These are phyloP conservation scores for Tipula lateralis DNA, from an alignment of 2,888 invertebrate species.

Conservation along the genomic window DNA sequence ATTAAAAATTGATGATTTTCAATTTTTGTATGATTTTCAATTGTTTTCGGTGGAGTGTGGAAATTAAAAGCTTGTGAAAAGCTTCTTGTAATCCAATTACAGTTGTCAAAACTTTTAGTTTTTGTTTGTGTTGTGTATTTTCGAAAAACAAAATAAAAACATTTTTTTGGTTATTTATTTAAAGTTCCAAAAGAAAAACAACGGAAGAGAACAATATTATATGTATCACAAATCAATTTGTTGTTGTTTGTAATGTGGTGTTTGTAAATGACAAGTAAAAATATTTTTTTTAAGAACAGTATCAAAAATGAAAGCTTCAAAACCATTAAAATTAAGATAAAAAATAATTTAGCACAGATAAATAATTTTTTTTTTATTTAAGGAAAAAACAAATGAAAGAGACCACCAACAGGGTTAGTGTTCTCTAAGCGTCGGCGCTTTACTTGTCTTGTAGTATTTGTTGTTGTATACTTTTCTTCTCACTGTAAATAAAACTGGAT, in stretches of 20 bases:
- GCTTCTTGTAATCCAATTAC: neutral
- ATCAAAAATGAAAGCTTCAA: neutral
- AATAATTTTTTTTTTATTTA: conserved; percentile 20
- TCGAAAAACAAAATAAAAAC: neutral
- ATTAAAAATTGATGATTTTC: conserved; percentile 19
- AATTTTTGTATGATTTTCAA: neutral
- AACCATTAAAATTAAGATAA: conserved; percentile 11
- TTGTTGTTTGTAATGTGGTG: neutral
- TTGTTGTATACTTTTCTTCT: neutral
- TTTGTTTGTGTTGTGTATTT: neutral
- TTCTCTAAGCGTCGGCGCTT: conserved; percentile 12
- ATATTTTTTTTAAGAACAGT: neutral
- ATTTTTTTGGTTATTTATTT: neutral
- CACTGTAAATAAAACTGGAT: neutral
- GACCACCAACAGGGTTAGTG: conserved; percentile 12
- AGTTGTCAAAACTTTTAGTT: neutral
- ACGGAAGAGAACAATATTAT: neutral
- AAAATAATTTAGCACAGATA: neutral
- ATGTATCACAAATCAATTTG: neutral
- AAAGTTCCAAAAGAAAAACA: neutral
- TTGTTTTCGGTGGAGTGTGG: neutral
- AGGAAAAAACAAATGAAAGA: conserved; percentile 2
- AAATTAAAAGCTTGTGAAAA: conserved; percentile 1
- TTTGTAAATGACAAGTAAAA: neutral
- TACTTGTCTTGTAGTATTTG: conserved; percentile 25